Evolutionary conservation across 2,888 invertebrate species (phyloP).

Genomic region (Scelioninae gen. 1): DNA sequence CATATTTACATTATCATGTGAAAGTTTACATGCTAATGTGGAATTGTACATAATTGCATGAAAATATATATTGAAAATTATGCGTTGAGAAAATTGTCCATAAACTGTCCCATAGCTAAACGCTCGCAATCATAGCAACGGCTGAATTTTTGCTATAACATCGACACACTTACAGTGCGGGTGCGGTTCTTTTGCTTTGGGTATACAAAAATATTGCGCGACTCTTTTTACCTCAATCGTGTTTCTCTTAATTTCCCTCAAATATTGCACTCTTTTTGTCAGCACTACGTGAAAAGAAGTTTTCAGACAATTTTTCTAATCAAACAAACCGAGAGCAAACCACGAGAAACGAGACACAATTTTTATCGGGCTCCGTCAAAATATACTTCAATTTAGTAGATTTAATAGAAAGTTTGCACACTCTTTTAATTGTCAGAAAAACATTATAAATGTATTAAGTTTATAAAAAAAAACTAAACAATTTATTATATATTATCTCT

Average conservation of each 20-base stretch:
- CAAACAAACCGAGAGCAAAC: too few relatives aligned
- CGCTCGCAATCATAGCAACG: too few relatives aligned
- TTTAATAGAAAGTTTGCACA: not conserved
- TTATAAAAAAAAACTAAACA: too few relatives aligned
- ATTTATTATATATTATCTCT: too few relatives aligned
- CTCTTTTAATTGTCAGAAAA: not conserved
- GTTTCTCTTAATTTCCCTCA: slow-evolving; percentile 19
- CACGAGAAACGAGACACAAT: slow-evolving; percentile 3
- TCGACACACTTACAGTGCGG: too few relatives aligned
- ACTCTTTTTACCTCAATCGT: not conserved
- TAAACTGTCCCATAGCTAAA: too few relatives aligned
- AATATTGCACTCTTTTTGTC: slow-evolving; percentile 8
- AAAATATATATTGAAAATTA: slow-evolving; percentile 20
- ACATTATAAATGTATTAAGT: not conserved
- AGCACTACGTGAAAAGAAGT: slow-evolving; percentile 5
- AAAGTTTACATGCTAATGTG: slow-evolving; percentile 54
- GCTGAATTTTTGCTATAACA: too few relatives aligned
- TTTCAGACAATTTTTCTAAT: not conserved
- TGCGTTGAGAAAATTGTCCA: slow-evolving; percentile 2
- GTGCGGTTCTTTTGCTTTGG: too few relatives aligned
- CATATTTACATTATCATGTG: slow-evolving; percentile 56
- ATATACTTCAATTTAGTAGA: not conserved
- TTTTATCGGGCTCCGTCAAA: not conserved
- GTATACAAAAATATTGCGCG: slow-evolving; percentile 1
- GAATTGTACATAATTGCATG: slow-evolving; percentile 38